Evolutionary conservation across 2,888 invertebrate species (phyloP).

Genomic region (Metalampra italica): DNA sequence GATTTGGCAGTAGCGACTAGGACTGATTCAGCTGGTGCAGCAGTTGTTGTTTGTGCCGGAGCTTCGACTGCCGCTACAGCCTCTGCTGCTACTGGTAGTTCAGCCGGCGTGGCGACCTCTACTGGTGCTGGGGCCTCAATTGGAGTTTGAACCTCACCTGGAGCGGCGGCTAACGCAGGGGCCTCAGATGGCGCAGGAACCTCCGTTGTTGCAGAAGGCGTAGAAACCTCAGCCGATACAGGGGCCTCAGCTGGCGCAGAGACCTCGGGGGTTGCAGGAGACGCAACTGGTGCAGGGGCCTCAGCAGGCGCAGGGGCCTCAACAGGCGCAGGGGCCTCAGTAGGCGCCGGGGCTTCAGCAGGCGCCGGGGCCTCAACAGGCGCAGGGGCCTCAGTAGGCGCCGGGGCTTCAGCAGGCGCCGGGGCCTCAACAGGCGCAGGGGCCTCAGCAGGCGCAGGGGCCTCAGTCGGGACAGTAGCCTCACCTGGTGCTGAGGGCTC

Average conservation of each 20-base stretch:
- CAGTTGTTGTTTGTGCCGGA: slow-evolving; percentile 15
- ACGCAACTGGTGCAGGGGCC: slow-evolving; percentile 11
- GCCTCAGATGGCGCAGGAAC: slow-evolving; percentile 10
- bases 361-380: slow-evolving; percentile 10
- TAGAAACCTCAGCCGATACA: slow-evolving; percentile 13
- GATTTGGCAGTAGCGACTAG: slow-evolving; percentile 8
- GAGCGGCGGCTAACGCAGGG: slow-evolving; percentile 3
- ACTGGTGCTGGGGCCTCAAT: slow-evolving; percentile 16
- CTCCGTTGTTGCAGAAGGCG: slow-evolving; percentile 4
- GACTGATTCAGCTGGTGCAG: slow-evolving; percentile 6
- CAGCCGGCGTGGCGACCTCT: slow-evolving; percentile 1
- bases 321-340: slow-evolving; percentile 13
- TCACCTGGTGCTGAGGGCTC: not conserved
- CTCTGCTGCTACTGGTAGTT: slow-evolving; percentile 3
- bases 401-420: slow-evolving; percentile 3
- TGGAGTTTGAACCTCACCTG: slow-evolving; percentile 12
- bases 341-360: slow-evolving; percentile 10
- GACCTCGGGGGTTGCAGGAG: slow-evolving; percentile 12
- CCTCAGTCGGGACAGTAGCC: slow-evolving; percentile 9
- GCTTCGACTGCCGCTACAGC: slow-evolving; percentile 18
- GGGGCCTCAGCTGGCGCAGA: slow-evolving; percentile 9
- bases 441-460: slow-evolving; percentile 10
- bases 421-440: slow-evolving; percentile 9
- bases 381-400: slow-evolving; percentile 6
- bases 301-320: slow-evolving; percentile 15